Evolutionary conservation across 2,888 invertebrate genomes (phyloP).

Genomic region (Carcina quercana): DNA sequence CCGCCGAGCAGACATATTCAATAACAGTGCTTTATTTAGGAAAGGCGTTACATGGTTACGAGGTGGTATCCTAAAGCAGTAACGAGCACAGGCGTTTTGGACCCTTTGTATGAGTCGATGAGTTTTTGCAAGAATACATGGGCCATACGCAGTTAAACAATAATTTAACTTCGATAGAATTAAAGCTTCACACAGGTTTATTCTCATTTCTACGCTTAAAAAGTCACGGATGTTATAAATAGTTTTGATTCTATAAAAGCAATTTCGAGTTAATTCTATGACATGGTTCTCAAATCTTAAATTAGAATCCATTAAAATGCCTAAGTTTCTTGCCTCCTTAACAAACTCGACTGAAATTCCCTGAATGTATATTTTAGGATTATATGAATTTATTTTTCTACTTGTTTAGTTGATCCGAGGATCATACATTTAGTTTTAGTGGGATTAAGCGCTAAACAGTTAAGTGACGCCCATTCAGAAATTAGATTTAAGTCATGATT

Average conservation of each 20-base stretch:
- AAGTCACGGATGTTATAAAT: slow-evolving; percentile 8
- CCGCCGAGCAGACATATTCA: too few relatives aligned
- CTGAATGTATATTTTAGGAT: neutral
- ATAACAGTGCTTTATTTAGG: too few relatives aligned
- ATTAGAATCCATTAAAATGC: slow-evolving; percentile 6
- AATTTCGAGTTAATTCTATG: slow-evolving; percentile 1
- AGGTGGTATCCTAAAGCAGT: neutral
- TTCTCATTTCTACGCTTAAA: slow-evolving; percentile 2
- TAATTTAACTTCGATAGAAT: slow-evolving; percentile 11
- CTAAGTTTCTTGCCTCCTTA: slow-evolving; percentile 7
- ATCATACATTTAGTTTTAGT: slow-evolving; percentile 8
- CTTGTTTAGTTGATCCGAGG: slow-evolving; percentile 2
- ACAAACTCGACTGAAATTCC: slow-evolving; percentile 6
- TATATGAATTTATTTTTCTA: neutral
- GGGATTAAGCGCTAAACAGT: slow-evolving; percentile 5
- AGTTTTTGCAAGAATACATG: slow-evolving; percentile 1
- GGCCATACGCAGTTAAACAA: slow-evolving; percentile 4
- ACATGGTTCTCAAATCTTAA: slow-evolving; percentile 9
- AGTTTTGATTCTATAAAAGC: slow-evolving; percentile 11
- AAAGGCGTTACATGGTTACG: neutral
- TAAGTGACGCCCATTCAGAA: slow-evolving; percentile 4
- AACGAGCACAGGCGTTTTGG: too few relatives aligned
- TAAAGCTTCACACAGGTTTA: slow-evolving; percentile 7
- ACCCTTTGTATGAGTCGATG: slow-evolving; percentile 1
- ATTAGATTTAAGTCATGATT: slow-evolving; percentile 5